Conservation (phyloP, 2,113 vertebrate species). For the Loxodonta africana region DNA sequence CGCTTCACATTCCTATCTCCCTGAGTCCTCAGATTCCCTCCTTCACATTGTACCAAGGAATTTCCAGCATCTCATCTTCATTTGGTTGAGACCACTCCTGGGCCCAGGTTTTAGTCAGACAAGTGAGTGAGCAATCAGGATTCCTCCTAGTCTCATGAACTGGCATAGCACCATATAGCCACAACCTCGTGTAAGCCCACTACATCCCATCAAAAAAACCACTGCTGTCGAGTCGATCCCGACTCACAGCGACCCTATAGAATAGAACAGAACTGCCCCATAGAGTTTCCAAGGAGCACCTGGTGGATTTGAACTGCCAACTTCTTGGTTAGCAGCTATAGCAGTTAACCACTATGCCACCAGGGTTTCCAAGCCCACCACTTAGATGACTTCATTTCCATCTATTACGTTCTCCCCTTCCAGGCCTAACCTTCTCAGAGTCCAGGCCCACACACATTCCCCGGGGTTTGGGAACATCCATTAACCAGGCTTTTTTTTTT, state of each 20-base stretch:
- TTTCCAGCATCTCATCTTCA: not conserved
- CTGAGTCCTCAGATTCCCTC: not conserved
- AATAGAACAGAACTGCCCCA: too few species aligned
- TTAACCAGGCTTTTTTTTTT: not conserved
- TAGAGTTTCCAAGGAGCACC: too few species aligned
- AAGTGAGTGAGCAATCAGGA: too few species aligned
- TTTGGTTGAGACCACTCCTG: not conserved
- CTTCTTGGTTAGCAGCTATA: too few species aligned
- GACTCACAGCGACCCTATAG: too few species aligned
- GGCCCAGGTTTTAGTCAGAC: not conserved
- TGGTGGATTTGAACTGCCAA: too few species aligned
- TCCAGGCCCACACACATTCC: not conserved
- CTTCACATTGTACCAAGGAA: too few species aligned
- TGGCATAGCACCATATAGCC: not conserved
- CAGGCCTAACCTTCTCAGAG: too few species aligned
- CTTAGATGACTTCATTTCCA: accelerated
- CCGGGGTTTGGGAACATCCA: not conserved
- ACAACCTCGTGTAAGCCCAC: too few species aligned
- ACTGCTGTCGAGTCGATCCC: too few species aligned
- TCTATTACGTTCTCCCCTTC: not conserved
- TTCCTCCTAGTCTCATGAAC: not conserved
- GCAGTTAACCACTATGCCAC: too few species aligned
- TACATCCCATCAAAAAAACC: too few species aligned
- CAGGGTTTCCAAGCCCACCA: not conserved
- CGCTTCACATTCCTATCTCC: accelerated